phyloP scores from a whole-genome alignment of 2,888 invertebrate genomes.

The Conus canariensis region DNA sequence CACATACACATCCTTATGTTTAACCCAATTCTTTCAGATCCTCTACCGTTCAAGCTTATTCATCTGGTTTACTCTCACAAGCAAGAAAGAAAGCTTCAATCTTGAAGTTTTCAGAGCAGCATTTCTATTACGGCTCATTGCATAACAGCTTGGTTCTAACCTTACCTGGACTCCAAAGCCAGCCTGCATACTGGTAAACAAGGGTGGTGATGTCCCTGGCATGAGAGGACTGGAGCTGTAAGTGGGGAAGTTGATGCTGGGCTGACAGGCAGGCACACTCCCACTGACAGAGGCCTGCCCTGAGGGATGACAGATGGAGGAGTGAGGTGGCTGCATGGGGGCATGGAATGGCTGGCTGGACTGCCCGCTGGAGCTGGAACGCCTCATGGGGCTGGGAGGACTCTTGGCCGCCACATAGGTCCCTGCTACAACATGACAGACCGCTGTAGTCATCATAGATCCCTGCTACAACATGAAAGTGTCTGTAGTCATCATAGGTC shows the following conservation, averaged over 20 bases:
- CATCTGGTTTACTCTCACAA: too few relatives aligned
- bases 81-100: too few relatives aligned
- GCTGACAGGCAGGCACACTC: conserved; percentile 2
- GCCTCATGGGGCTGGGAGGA: conserved; percentile 83
- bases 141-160: not conserved
- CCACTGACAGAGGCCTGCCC: conserved; percentile 47
- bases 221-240: conserved; percentile 48
- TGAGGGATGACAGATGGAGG: conserved; percentile 27
- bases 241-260: conserved; percentile 28
- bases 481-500: too few relatives aligned
- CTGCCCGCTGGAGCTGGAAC: conserved; percentile 72
- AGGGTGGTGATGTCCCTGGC: conserved; percentile 73
- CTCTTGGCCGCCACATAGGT: conserved; percentile 78
- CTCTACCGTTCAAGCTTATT: too few relatives aligned
- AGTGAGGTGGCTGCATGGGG: conserved; percentile 52
- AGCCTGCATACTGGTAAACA: conserved; percentile 57
- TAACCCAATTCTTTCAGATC: too few relatives aligned
- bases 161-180: conserved; percentile 52
- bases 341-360: conserved; percentile 55
- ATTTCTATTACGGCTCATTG: too few relatives aligned
- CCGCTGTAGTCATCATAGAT: too few relatives aligned
- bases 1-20: too few relatives aligned
- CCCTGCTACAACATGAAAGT: too few relatives aligned
- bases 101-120: too few relatives aligned
- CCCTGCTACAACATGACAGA: conserved; percentile 58